Evolutionary conservation across 1,140 invertebrate genomes (phyloP), one percentile per base, ranked within the genome.

Genomic region (Ctenoplectra terminalis): DNA sequence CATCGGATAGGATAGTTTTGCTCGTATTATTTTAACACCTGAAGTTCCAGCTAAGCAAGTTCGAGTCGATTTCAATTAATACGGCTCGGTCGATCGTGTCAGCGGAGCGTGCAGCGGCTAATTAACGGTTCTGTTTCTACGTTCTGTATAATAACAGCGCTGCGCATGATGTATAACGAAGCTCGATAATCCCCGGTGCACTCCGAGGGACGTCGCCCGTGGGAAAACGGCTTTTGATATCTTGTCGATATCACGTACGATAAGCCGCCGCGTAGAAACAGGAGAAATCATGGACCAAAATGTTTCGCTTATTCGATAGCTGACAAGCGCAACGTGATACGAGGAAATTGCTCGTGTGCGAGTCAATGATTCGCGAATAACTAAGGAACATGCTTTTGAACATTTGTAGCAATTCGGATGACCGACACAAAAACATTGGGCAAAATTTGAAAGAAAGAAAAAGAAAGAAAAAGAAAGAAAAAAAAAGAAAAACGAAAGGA

Each of bases 161-260:
- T 40, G 17, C 46, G 4, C 20, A 26, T 29, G 60, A 56, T n/a
- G 63, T 56, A 46, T 34, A 77, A 69, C 37, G 48, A 40, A 46
- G 37, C 50, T 34, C 4, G 46, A n/a, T 69, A 58, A 77, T 58
- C 75, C 50, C 63, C 2, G 34, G 20, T 11, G 56, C 40, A 40
- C 43, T 66, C 40, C 15, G 34, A 48, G 29, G 52, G 40, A 70
- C 75, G 75, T 77, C 40, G 75, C 75, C 31, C 64, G 52, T 67
- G 75, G 75, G 66, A 78, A 67, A 56, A 71, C 54, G 34, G 74
- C 64, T 69, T 67, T 50, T 77, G 74, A 76, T 76, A 67, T 56
- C 46, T 67, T 76, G 74, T 76, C 74, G 74, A 76, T 76, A 76
- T 64, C 74, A 76, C 20, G 74, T 54, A 43, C 37, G 34, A 17